These are phyloP conservation scores for Entomyzon cyanotis DNA, from an alignment of 2,113 vertebrate species.

Conservation along the genomic window DNA sequence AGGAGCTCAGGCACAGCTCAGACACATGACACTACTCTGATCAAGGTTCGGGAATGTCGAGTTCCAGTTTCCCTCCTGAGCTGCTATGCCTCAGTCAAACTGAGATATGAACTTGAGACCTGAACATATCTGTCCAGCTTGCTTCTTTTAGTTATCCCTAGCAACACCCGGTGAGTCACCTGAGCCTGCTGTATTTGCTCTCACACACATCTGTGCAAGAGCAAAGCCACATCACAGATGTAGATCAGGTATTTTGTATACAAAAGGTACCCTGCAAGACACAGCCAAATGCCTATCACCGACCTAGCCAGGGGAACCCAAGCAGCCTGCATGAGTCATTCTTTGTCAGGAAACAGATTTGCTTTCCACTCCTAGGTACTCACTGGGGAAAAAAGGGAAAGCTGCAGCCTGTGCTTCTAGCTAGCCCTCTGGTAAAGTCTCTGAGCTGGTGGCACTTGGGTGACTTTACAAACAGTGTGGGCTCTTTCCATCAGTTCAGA, in stretches of 20 bases:
- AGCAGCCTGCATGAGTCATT: neutral
- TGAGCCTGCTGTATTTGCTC: neutral
- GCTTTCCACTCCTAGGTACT: neutral
- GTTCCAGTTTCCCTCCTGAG: neutral
- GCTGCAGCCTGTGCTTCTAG: neutral
- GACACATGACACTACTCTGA: neutral
- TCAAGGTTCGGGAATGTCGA: neutral
- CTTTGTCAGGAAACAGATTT: neutral
- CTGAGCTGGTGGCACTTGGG: conserved; percentile 7
- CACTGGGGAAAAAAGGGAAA: neutral
- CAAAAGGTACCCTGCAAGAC: neutral
- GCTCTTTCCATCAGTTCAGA: neutral
- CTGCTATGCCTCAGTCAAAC: neutral
- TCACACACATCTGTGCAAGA: accelerated
- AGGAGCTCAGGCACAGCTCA: neutral
- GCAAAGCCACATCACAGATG: neutral
- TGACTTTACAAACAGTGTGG: conserved; percentile 14
- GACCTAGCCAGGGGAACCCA: neutral
- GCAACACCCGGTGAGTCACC: neutral
- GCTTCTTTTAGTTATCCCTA: neutral
- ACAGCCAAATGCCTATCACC: neutral
- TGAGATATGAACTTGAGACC: neutral
- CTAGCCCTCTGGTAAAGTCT: neutral
- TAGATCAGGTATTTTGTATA: neutral
- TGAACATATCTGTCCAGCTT: neutral